Conservation (phyloP, 23 tunicate species). For the Phallusia fumigata region DNA sequence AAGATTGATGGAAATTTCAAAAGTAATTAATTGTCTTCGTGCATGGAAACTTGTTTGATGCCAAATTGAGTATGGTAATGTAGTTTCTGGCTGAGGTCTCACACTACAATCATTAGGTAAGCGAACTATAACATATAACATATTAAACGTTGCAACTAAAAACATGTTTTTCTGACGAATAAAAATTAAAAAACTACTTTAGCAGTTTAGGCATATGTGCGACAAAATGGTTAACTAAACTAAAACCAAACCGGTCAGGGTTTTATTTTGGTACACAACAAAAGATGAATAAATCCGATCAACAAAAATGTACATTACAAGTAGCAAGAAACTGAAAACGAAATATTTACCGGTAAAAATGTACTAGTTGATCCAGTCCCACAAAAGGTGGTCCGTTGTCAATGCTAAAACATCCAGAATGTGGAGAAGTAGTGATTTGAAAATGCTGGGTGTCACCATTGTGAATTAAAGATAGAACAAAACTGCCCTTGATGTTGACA, state of each 20-base stretch:
- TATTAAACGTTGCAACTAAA: too few relatives aligned
- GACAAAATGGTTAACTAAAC: neutral
- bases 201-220: too few relatives aligned
- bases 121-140: too few relatives aligned
- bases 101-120: too few relatives aligned
- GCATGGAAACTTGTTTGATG: too few relatives aligned
- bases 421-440: conserved; percentile 85
- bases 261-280: too few relatives aligned
- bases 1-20: too few relatives aligned
- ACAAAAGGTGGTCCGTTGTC: conserved; percentile 99
- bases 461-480: conserved; percentile 83
- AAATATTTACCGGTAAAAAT: conserved; percentile 66
- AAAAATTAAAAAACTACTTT: conserved; percentile 1
- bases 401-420: conserved; percentile 91
- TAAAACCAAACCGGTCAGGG: neutral
- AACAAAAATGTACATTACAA: neutral
- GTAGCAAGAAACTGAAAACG: neutral
- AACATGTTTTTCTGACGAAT: too few relatives aligned
- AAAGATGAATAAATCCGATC: too few relatives aligned
- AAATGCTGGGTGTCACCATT: conserved; percentile 81
- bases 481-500: conserved; percentile 72
- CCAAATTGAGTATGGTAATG: too few relatives aligned
- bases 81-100: too few relatives aligned
- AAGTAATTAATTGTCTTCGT: too few relatives aligned
- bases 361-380: conserved; percentile 89